Percentiles rank a stretch among this genome's conserved stretches.
These are phyloP conservation scores for Lepus timidus DNA, from an alignment of 2,113 vertebrate species.

Conservation along the genomic window DNA sequence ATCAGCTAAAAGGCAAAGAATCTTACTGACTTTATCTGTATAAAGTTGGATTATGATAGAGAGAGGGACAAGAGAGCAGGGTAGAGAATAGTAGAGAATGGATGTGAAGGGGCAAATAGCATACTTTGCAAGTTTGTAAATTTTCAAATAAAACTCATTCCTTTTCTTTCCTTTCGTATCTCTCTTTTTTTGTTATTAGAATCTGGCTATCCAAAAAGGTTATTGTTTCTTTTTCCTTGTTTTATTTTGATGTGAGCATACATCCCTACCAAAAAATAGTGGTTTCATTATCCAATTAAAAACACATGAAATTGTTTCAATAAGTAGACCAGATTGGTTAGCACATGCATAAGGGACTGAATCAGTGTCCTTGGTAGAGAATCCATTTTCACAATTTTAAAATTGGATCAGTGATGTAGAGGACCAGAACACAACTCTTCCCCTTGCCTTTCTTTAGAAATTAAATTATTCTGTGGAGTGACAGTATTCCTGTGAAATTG, in stretches of 20 bases:
- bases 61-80: not conserved
- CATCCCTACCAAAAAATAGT: constrained; percentile 1
- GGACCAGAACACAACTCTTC: constrained; percentile 24
- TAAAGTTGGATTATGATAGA: not conserved
- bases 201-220: not conserved
- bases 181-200: not conserved
- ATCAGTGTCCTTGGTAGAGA: constrained; percentile 36
- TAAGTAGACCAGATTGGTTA: not conserved
- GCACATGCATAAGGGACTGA: not conserved
- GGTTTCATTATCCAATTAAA: constrained; percentile 54
- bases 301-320: not conserved
- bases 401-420: constrained; percentile 32
- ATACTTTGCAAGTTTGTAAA: not conserved
- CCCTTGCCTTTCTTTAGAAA: constrained; percentile 45
- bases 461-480: not conserved
- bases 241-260: constrained; percentile 51
- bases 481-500: constrained; percentile 13
- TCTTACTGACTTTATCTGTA: not conserved
- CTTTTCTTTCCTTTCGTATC: not conserved
- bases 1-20: constrained; percentile 38
- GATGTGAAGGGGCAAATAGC: not conserved
- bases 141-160: constrained; percentile 17
- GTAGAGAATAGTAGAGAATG: not conserved
- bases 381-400: constrained; percentile 54
- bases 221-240: constrained; percentile 29